Conservation (phyloP, 2,797 vertebrate species). For the Artibeus lituratus region DNA sequence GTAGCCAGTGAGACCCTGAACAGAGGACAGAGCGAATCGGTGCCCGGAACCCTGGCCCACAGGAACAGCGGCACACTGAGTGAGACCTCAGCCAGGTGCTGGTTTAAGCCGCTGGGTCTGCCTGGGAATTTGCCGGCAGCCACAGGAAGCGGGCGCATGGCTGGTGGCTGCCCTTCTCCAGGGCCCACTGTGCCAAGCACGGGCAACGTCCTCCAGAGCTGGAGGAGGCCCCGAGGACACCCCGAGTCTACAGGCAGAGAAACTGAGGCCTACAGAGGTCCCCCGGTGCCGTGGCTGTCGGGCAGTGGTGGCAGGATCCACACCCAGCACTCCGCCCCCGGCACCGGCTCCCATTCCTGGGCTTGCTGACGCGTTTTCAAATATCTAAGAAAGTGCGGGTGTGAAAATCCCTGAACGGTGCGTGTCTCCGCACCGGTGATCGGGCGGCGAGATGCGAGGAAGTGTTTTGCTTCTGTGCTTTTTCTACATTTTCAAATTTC, state of each 20-base stretch:
- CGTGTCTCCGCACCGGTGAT: fast-evolving
- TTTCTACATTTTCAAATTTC: background rate
- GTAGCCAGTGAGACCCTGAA: background rate
- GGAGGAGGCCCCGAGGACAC: background rate
- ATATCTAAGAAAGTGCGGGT: background rate
- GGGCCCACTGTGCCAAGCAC: background rate
- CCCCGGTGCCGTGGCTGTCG: background rate
- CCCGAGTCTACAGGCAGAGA: background rate
- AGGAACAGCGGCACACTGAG: background rate
- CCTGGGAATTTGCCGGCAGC: background rate
- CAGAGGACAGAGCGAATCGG: background rate
- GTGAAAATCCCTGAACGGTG: background rate
- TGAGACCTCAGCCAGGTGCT: background rate
- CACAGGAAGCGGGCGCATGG: background rate
- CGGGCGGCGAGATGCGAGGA: too few species aligned
- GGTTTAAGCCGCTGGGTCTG: background rate
- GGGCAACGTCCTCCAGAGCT: background rate
- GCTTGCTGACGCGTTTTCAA: background rate
- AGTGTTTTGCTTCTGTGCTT: background rate
- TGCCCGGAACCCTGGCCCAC: background rate
- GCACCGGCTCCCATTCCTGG: background rate
- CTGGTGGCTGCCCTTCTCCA: background rate
- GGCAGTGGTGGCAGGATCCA: background rate
- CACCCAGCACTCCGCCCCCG: background rate
- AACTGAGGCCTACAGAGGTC: background rate